Base-by-base conservation (phyloP, 2,797 vertebrate genomes). In the Babyrousa celebensis region DNA sequence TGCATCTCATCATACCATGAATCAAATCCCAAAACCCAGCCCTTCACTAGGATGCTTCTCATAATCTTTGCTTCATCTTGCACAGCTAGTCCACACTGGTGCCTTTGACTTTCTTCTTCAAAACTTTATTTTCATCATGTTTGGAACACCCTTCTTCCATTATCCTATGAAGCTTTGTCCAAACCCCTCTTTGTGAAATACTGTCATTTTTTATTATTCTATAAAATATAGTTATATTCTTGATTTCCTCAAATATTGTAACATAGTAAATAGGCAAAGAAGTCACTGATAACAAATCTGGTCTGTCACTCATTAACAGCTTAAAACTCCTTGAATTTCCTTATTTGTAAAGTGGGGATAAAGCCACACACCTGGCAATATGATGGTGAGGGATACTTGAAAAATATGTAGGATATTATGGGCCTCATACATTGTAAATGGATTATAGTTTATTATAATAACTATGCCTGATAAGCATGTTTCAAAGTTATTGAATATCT, bases 311-410 rank as follows among this genome's bases (percentile, higher is more conserved):
- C 36, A 91, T 29, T 62, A 72, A 43, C 7, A 43, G 23, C 52
- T 85, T 72, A 88, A 91, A 96, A 95, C 4, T 58, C 27, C 12
- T 75, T 92, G 40, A 10, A 79, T 65, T 87, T 90, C 29, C 40
- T 90, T 84, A 54, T 89, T 87, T 78, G 71, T n/a, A 68, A 82
- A 75, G 43, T 43, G 11, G 9, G 23, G 6, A 68, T 60, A 67
- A 89, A 85, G 84, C 43, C 63, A 48, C 23, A 52, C 67, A 58
- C n/a, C 63, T 94, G 74, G 6, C 5, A 85, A 80, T 43, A 43
- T 17, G 85, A 48, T 9, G 21, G 14, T 32, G 3, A 77, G 17
- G 16, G 6, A 25, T 52, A 21, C 20, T 84, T 7, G 9, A 43
- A 78, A 94, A 72, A 43, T 89, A 84, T 16, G 6, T 20, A 75